These are phyloP conservation scores for Enhydra lutris DNA, from an alignment of 2,113 vertebrate species.

Conservation along the genomic window DNA sequence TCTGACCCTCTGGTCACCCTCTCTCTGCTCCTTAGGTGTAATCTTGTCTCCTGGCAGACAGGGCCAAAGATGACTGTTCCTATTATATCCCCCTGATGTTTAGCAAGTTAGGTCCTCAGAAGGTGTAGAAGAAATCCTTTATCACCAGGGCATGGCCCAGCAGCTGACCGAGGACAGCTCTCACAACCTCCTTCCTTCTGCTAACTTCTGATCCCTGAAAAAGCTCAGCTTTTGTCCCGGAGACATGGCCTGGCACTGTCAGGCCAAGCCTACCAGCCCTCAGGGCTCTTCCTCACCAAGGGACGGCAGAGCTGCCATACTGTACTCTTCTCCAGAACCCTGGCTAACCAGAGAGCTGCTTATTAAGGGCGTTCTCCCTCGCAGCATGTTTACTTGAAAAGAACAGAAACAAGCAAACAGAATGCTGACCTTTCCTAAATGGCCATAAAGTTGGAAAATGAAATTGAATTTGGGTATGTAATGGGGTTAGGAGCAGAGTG, in stretches of 20 bases:
- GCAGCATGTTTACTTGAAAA: constrained; percentile 62
- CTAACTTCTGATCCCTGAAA: background rate
- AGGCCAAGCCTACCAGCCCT: background rate
- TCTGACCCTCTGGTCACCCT: background rate
- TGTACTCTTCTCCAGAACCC: background rate
- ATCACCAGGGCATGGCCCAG: background rate
- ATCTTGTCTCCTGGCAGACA: background rate
- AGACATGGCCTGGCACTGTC: background rate
- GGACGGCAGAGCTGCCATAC: background rate
- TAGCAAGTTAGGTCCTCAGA: background rate
- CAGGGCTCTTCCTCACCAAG: background rate
- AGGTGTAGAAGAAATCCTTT: background rate
- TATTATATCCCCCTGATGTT: background rate
- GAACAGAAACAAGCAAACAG: constrained; percentile 59
- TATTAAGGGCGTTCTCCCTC: background rate
- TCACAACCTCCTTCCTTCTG: background rate
- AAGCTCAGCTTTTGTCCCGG: background rate
- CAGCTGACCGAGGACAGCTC: background rate
- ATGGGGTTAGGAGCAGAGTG: constrained; percentile 51
- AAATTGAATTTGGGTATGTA: constrained; percentile 77
- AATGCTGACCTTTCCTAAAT: constrained; percentile 65
- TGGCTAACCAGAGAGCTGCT: background rate
- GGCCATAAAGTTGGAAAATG: constrained; percentile 69
- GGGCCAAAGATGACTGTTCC: background rate
- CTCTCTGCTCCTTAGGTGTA: background rate